A percentile compares a stretch with the other conserved stretches of the same genome.
Conservation (phyloP, 2,113 vertebrate species). For the Thryonomys swinderianus region DNA sequence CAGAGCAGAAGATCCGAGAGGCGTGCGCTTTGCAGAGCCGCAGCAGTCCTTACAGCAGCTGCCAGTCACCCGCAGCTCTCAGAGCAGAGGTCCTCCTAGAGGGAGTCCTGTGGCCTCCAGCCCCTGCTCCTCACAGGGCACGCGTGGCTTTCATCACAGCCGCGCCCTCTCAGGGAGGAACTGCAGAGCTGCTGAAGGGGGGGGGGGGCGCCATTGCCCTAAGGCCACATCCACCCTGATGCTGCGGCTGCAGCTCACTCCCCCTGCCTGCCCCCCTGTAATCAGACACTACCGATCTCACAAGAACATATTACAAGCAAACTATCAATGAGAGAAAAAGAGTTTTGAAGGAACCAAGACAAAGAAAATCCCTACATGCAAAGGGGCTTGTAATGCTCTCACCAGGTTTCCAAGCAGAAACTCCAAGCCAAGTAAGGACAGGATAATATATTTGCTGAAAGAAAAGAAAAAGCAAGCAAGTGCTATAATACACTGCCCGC, state of each 20-base stretch:
- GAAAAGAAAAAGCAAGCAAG: not conserved
- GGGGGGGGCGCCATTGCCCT: too few species aligned
- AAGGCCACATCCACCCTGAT: not conserved
- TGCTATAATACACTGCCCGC: not conserved
- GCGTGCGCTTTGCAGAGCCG: not conserved
- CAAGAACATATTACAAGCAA: not conserved
- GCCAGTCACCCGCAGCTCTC: not conserved
- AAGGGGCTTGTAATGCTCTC: not conserved
- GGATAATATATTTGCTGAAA: not conserved
- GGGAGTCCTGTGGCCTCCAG: not conserved
- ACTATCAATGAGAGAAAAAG: not conserved
- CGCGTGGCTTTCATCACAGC: not conserved
- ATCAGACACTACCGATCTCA: too few species aligned
- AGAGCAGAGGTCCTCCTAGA: not conserved
- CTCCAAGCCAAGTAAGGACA: not conserved
- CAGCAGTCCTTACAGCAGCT: accelerated
- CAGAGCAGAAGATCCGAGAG: too few species aligned
- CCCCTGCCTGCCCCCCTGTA: too few species aligned
- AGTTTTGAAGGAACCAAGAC: not conserved
- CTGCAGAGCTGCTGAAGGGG: too few species aligned
- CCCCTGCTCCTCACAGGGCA: not conserved
- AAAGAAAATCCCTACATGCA: not conserved
- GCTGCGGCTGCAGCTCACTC: too few species aligned
- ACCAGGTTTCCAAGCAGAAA: not conserved
- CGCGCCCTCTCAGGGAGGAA: too few species aligned